Evolutionary conservation across 2,113 vertebrate species (phyloP), one percentile per base, ranked within the genome.

Genomic region (Lagopus muta): DNA sequence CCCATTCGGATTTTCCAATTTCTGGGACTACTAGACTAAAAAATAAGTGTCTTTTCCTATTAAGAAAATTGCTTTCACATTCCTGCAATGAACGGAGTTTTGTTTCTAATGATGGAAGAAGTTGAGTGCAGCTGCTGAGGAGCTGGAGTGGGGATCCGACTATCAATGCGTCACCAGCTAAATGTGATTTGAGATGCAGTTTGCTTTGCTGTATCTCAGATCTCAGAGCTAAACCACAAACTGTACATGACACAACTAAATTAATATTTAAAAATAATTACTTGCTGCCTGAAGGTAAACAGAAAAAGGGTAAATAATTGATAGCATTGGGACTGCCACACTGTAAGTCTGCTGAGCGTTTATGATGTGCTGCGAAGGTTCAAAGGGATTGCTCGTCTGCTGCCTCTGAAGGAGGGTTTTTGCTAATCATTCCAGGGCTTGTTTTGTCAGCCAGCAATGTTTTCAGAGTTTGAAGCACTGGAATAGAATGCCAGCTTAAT

Each of bases 261-360:
- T 98, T 98, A 98, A 98, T 98, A 98, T 98, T 98, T 98, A 97
- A 98, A 98, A 97, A 98, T 98, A 98, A 98, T 98, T 98, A 98
- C 97, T 96, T 97, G 97, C 97, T 97, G 98, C 98, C 98, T 92
- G 94, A 97, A 98, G 98, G 98, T 96, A 98, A 98, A 98, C 96
- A 97, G 97, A 96, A 97, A 97, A 97, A 95, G 97, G 97, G 97
- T 98, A 98, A 98, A 98, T 98, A 98, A 98, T 98, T 98, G 98
- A 98, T 98, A 97, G 97, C 96, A 87, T 71, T 96, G 96, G 96
- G 97, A 97, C 95, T 93, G 86, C 89, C 88, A 94, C 80, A 64
- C 91, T 94, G 90, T 86, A 92, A 95, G 94, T 92, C 96, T 95
- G 88, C 94, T 87, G 95, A 91, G 91, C 92, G 16, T 96, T 97